Evolutionary conservation across 2,888 invertebrate genomes (phyloP), one percentile per base, ranked within the genome.

Genomic region (Agriopis aurantiaria): DNA sequence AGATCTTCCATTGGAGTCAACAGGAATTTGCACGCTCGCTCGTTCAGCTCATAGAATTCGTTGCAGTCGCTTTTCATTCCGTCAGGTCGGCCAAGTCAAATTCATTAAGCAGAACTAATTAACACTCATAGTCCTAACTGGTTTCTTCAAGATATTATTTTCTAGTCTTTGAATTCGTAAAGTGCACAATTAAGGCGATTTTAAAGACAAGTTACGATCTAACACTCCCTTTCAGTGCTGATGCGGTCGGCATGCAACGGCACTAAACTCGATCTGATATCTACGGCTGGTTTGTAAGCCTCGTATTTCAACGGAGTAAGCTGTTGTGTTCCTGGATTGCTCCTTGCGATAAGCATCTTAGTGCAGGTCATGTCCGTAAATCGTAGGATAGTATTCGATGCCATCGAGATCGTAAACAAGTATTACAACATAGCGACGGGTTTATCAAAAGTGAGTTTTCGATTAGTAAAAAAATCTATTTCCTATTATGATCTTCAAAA

Each of bases 1-100:
- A 65, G 78, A 79, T 74, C 67, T 64, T 80, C 71, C 64, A 61
- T 51, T 45, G 65, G 67, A 62, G 69, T 73, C 82, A 82, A 78
- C 74, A 69, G 65, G 71, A 85, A 84, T 84, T 76, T 70, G 74
- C 78, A 81, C 78, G 82, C 78, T 80, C 70, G 61, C 64, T 80
- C 46, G 71, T 77, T 72, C 58, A 51, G 62, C 45, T 62, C 61
- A 73, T 73, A 40, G 52, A 72, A 81, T 85, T 82, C 68, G 83
- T 71, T 78, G 63, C 79, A 73, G 77, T 77, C 78, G 62, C 72
- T 80, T 66, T 74, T 78, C 60, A 80, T 70, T 60, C 68, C 61
- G 68, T 23, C 62, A 64, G 60, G 74, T 72, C 69, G 60, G 43
- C 58, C 55, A 67, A 68, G 66, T 75, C 67, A 62, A 52, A 61